Conservation (phyloP, 2,113 vertebrate species). For the Hippocampus comes region DNA sequence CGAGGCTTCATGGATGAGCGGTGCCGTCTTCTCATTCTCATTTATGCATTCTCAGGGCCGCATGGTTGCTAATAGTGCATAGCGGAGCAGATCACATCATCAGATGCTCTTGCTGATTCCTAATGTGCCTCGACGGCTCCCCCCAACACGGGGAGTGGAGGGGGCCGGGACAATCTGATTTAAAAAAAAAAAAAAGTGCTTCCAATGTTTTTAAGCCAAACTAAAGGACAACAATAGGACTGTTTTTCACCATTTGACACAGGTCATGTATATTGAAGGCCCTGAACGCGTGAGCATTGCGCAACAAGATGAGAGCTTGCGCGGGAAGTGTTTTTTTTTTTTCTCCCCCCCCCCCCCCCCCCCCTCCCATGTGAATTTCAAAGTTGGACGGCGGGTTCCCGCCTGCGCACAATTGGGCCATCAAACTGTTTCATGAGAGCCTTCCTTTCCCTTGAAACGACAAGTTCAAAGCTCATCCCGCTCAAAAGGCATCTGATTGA, state of each 20-base stretch:
- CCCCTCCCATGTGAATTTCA: slow-evolving; percentile 53
- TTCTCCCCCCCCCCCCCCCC: slow-evolving; percentile 20
- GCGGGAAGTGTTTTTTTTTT: slow-evolving; percentile 38
- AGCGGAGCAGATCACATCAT: slow-evolving; percentile 30
- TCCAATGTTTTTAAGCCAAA: slow-evolving; percentile 12
- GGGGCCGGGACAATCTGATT: too few species aligned
- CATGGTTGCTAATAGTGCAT: slow-evolving; percentile 16
- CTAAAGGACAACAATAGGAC: slow-evolving; percentile 41
- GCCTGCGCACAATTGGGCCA: slow-evolving; percentile 54
- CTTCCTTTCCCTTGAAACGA: slow-evolving; percentile 52
- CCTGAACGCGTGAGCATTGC: slow-evolving; percentile 56
- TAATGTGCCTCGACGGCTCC: slow-evolving; percentile 7
- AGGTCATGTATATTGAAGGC: slow-evolving; percentile 45
- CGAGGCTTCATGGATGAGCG: slow-evolving; percentile 44
- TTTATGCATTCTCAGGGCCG: slow-evolving; percentile 42
- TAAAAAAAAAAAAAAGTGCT: slow-evolving; percentile 2
- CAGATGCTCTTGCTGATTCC: slow-evolving; percentile 7
- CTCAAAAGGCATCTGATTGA: slow-evolving; percentile 65
- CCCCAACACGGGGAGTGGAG: neutral
- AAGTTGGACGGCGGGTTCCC: slow-evolving; percentile 59
- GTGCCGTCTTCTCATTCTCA: slow-evolving; percentile 35
- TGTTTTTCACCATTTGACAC: slow-evolving; percentile 44
- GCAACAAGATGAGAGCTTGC: slow-evolving; percentile 48
- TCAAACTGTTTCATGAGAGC: slow-evolving; percentile 61
- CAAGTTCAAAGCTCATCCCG: slow-evolving; percentile 63